phyloP scores from a whole-genome alignment of 2,888 invertebrate genomes.

The Pseudanteris insignis region DNA sequence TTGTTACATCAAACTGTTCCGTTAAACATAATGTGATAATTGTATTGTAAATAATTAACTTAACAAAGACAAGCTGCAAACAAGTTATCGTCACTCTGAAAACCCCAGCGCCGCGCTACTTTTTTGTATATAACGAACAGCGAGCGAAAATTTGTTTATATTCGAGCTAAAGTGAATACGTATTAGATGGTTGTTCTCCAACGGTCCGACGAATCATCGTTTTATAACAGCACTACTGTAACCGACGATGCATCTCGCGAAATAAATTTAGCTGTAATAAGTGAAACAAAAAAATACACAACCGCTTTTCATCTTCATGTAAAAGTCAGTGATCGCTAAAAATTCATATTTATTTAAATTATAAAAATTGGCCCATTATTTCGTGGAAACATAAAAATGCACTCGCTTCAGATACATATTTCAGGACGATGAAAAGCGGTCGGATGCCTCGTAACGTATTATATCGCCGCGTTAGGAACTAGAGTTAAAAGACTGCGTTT shows the following conservation, averaged over 20 bases:
- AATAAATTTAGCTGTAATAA: slow-evolving; percentile 29
- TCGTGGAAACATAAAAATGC: too few relatives aligned
- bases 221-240: too few relatives aligned
- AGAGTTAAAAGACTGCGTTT: slow-evolving; percentile 17
- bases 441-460: slow-evolving; percentile 9
- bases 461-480: slow-evolving; percentile 11
- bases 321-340: slow-evolving; percentile 36
- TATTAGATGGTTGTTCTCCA: too few relatives aligned
- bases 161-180: too few relatives aligned
- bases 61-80: too few relatives aligned
- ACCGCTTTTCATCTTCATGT: slow-evolving; percentile 18
- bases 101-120: too few relatives aligned
- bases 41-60: slow-evolving; percentile 14
- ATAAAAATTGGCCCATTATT: slow-evolving; percentile 28
- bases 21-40: slow-evolving; percentile 10
- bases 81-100: too few relatives aligned
- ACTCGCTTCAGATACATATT: too few relatives aligned
- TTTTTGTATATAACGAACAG: too few relatives aligned
- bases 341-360: slow-evolving; percentile 38
- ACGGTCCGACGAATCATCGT: too few relatives aligned
- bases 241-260: slow-evolving; percentile 29
- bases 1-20: too few relatives aligned
- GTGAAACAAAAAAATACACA: slow-evolving; percentile 25
- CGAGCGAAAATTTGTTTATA: too few relatives aligned
- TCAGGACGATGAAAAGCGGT: slow-evolving; percentile 13